Evolutionary conservation across 2,113 vertebrate genomes (phyloP).

Genomic region (Centropus bengalensis): DNA sequence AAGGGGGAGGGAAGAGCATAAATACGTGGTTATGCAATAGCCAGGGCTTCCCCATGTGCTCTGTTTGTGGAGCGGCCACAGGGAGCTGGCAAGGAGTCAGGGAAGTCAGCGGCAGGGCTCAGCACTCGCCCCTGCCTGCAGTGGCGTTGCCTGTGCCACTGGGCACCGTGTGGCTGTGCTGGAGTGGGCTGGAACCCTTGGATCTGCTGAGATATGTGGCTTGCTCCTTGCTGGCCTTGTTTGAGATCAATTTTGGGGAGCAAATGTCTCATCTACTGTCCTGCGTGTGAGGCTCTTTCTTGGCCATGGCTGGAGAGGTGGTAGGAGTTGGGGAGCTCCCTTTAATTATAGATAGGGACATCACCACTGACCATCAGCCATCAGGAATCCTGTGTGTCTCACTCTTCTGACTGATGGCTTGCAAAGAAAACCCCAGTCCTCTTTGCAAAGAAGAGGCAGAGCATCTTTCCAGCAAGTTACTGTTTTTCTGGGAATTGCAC

Average conservation of each 20-base stretch:
- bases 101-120: neutral
- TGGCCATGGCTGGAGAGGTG: neutral
- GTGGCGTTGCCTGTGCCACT: neutral
- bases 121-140: neutral
- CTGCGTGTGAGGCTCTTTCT: fast-evolving
- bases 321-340: neutral
- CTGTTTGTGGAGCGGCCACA: neutral
- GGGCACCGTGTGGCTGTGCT: fast-evolving
- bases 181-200: neutral
- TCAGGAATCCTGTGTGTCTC: neutral
- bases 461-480: neutral
- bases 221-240: neutral
- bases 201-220: neutral
- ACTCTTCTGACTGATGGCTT: neutral
- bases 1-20: neutral
- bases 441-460: neutral
- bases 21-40: neutral
- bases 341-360: neutral
- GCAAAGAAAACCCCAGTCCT: neutral
- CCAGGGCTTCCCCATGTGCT: neutral
- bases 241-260: neutral
- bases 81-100: neutral
- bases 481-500: neutral
- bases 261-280: neutral
- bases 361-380: neutral